Evolutionary conservation across 2,113 vertebrate genomes (phyloP).

Genomic region (Phoxinus phoxinus): DNA sequence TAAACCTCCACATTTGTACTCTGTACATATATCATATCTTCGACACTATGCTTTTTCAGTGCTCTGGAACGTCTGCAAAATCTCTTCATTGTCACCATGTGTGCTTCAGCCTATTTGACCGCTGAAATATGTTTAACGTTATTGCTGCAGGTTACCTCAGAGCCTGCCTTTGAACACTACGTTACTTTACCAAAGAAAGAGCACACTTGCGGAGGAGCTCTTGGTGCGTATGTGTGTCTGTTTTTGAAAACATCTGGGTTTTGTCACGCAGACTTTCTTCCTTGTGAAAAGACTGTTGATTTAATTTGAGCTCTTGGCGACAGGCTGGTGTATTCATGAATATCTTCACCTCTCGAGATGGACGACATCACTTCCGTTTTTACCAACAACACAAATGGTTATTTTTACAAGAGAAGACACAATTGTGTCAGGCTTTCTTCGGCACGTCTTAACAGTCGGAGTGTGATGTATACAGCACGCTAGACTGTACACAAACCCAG

Average conservation of each 20-base stretch:
- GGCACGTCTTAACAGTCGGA: neutral
- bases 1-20: neutral
- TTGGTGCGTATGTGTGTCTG: slow-evolving; percentile 11
- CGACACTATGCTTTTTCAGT: slow-evolving; percentile 19
- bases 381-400: slow-evolving; percentile 9
- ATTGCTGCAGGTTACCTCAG: slow-evolving; percentile 31
- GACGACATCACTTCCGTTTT: slow-evolving; percentile 34
- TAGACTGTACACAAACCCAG: slow-evolving; percentile 19
- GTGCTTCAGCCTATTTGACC: neutral
- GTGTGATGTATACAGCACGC: slow-evolving; percentile 22
- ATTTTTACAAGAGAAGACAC: slow-evolving; percentile 20
- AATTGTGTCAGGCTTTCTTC: slow-evolving; percentile 13
- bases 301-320: slow-evolving; percentile 25
- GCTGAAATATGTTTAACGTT: slow-evolving; percentile 24
- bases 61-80: slow-evolving; percentile 25
- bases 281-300: slow-evolving; percentile 31
- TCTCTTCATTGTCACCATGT: slow-evolving; percentile 37
- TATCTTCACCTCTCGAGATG: slow-evolving; percentile 1
- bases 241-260: slow-evolving; percentile 24
- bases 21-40: neutral
- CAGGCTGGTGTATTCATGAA: slow-evolving; percentile 13
- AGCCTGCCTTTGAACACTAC: neutral
- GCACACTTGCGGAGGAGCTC: neutral
- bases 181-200: slow-evolving; percentile 18
- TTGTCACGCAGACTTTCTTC: slow-evolving; percentile 3